Evolutionary conservation across 2,113 vertebrate species (phyloP), one percentile per base, ranked within the genome.

Genomic region (Hyperopisus bebe): DNA sequence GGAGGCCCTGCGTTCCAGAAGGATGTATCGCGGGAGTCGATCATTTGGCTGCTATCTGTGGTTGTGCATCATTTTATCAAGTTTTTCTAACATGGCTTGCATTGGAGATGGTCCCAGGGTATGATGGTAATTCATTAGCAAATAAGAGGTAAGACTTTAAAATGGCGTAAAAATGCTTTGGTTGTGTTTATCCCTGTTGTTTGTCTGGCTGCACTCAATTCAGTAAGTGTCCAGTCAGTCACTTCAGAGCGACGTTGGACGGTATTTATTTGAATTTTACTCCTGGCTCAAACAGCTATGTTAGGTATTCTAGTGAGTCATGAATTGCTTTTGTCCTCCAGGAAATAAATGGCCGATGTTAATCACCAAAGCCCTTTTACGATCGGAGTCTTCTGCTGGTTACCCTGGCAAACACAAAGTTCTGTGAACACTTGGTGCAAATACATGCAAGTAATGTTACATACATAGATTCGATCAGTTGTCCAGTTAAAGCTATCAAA

Each of bases 41-140:
- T 87, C 21, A 87, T 48, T 87, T 53, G 51, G 48, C 50, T 53
- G 86, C 84, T 86, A 8, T 87, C 86, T 53, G 48, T 42, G 48
- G 17, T 87, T 31, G 48, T 48, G 47, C 83, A 27, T 86, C 19
- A 48, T 85, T 85, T 47, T 50, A 7, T 80, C 74, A 80, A 80
- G 74, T 80, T 80, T 80, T 80, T 42, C 35, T 42, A 80, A 19
- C 35, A 17, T 80, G 35, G 11, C 5, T 39, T 39, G 17, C 74
- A 19, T 80, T 80, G 74, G 35, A 80, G 74, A 42, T 80, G 35
- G 35, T 80, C 74, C 74, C 74, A 42, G 74, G 35, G 15, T 80
- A 17, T 42, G 35, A 42, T 42, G 74, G 74, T 80, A 42, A 70
- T 31, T 70, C 27, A 0, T 70, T 70, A 70, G 62, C n/a, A 70